Evolutionary conservation across 2,888 invertebrate species (phyloP).

Genomic region (Silvanus unidentatus): DNA sequence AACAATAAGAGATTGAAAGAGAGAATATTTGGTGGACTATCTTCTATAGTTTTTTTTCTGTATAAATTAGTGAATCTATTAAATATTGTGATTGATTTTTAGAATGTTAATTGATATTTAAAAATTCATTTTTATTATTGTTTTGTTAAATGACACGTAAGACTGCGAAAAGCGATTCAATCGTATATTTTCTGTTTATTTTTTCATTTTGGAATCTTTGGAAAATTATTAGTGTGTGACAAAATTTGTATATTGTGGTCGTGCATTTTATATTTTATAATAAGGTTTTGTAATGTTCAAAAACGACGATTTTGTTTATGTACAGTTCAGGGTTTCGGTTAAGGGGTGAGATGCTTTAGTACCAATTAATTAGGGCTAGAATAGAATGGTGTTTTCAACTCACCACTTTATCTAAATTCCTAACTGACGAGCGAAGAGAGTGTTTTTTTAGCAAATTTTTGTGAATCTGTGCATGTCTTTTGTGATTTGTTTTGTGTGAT

Average conservation of each 20-base stretch:
- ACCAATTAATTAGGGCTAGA: too few species aligned
- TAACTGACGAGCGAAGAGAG: too few species aligned
- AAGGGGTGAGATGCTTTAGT: too few species aligned
- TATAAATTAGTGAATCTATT: slow-evolving; percentile 11
- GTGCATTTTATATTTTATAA: slow-evolving; percentile 20
- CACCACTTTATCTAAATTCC: too few species aligned
- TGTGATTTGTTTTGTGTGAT: slow-evolving; percentile 45
- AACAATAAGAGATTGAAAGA: too few species aligned
- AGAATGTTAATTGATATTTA: too few species aligned
- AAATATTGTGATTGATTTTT: too few species aligned
- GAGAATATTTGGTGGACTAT: background rate
- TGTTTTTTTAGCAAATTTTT: slow-evolving; percentile 10
- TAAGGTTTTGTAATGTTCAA: slow-evolving; percentile 1
- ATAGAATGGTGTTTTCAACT: too few species aligned
- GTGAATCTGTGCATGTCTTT: slow-evolving; percentile 33
- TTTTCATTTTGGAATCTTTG: slow-evolving; percentile 4
- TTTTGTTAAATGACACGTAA: slow-evolving; percentile 1
- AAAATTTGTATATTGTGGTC: slow-evolving; percentile 21
- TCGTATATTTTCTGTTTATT: slow-evolving; percentile 8
- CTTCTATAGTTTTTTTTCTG: slow-evolving; percentile 13
- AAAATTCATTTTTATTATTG: too few species aligned
- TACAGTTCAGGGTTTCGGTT: too few species aligned
- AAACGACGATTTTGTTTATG: too few species aligned
- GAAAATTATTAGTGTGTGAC: too few species aligned
- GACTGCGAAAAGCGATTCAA: slow-evolving; percentile 7